phyloP scores from a whole-genome alignment of 2,113 vertebrate genomes.

The Litocranius walleri region DNA sequence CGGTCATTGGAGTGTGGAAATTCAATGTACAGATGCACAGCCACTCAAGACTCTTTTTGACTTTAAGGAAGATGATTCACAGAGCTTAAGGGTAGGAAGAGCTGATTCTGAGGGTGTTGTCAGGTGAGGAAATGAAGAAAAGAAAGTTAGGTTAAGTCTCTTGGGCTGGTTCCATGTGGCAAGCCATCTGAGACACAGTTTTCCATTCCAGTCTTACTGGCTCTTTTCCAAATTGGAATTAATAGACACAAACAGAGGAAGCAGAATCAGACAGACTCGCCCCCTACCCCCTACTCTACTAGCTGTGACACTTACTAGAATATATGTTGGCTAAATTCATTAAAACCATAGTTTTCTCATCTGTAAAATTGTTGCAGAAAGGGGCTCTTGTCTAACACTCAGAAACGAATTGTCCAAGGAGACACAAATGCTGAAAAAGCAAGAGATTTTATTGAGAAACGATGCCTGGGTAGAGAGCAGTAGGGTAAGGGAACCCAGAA shows the following conservation, averaged over 20 bases:
- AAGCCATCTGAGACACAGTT: background rate
- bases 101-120: slow-evolving; percentile 74
- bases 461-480: accelerated
- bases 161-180: background rate
- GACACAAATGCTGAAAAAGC: background rate
- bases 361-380: background rate
- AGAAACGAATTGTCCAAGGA: background rate
- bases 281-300: no score
- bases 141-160: background rate
- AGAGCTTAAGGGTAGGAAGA: slow-evolving; percentile 72
- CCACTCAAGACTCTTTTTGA: slow-evolving; percentile 81
- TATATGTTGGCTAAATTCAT: background rate
- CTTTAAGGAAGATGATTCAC: slow-evolving; percentile 89
- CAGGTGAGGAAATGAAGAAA: background rate
- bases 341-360: background rate
- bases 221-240: background rate
- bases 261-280: background rate
- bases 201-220: background rate
- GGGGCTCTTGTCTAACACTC: background rate
- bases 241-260: background rate
- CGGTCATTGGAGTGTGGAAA: slow-evolving; percentile 73
- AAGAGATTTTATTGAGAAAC: background rate
- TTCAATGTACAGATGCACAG: slow-evolving; percentile 78
- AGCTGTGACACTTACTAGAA: background rate
- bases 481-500: background rate